Evolutionary conservation across 2,797 vertebrate species (phyloP), one percentile per base, ranked within the genome.

Genomic region (Muscicapa striata): DNA sequence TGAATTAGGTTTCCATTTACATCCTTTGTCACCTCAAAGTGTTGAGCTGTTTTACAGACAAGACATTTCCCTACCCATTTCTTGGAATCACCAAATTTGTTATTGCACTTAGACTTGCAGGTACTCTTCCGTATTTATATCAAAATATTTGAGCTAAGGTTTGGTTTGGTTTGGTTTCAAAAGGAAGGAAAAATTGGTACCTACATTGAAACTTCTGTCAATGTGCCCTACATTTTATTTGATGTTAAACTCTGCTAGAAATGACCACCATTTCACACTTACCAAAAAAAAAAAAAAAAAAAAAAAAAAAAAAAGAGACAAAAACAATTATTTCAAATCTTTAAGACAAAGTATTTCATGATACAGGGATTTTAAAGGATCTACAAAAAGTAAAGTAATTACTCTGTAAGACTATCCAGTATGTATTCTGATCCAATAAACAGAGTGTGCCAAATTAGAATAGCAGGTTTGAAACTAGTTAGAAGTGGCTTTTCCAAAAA

Each of bases 391-490:
- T 7, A 48, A 88, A 86, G 1, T 5, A 63, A 49, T 41, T 52
- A 4, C 36, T 78, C 64, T 49, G 10, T 45, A 74, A 49, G 9
- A 46, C 58, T 87, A 49, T 36, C 15, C 30, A 58, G 1, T 23
- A 38, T 40, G 17, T 64, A 18, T 76, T 93, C 43, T 55, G 24
- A 72, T 68, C 11, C 54, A 75, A 21, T 55, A 62, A 75, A 55
- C 3, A 34, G 11, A 11, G 8, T 13, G 8, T 30, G 10, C 19
- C 52, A 74, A 74, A 70, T 55, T 63, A 75, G 45, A 13, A n/a
- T 5, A 84, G 3, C 30, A 79, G 0, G 17, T 69, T 76, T 0
- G 1, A 78, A 90, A n/a, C 1, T 78, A 81, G 6, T 2, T 36
- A 54, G 40, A 74, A 3, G 9, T 11, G 48, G 14, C 1, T 72